Base-by-base conservation (phyloP, 2,113 vertebrate genomes). In the Misgurnus mizolepis region DNA sequence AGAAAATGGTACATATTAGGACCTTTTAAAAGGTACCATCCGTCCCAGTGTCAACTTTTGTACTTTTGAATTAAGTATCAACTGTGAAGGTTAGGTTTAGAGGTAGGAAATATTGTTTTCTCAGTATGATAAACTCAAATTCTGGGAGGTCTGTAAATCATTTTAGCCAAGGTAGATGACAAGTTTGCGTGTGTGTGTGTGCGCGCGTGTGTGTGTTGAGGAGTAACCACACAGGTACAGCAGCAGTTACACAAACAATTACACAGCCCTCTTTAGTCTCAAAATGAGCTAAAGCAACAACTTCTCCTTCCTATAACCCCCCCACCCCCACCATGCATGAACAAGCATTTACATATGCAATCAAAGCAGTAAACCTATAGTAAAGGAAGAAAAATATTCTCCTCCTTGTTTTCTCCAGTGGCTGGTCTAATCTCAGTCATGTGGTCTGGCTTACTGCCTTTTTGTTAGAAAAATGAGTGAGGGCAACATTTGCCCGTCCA, bases 401-500 rank as follows among this genome's bases (percentile, higher is more conserved):
- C 49, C 27, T 22, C 49, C 27, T 60, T 34, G 27, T 71, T 39
- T 62, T 27, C 22, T 27, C 56, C 6, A 8, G 18, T 49, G 14
- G 40, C 41, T 22, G 17, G n/a, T 18, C 73, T 87, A 71, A 79
- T 83, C 79, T 70, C 17, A 71, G 64, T 83, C 81, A 82, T 78
- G 86, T 84, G 84, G 65, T 45, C 69, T 69, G 61, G 50, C 83
- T 83, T 83, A 81, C 60, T 60, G 53, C 67, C 8, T 7, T 10
- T 39, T 50, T 50, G 71, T 34, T 53, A 67, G 70, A 17, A 80
- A 74, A 77, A 81, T 76, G 60, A 56, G 80, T 81, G 40, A 79
- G 73, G 53, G 56, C 18, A 43, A 49, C 6, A 47, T 47, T 10
- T 7, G 27, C 62, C n/a, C 1, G 15, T 61, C 17, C 8, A 39